These are phyloP conservation scores for Euglossa dilemma DNA, from an alignment of 1,140 invertebrate genomes.

Conservation along the genomic window DNA sequence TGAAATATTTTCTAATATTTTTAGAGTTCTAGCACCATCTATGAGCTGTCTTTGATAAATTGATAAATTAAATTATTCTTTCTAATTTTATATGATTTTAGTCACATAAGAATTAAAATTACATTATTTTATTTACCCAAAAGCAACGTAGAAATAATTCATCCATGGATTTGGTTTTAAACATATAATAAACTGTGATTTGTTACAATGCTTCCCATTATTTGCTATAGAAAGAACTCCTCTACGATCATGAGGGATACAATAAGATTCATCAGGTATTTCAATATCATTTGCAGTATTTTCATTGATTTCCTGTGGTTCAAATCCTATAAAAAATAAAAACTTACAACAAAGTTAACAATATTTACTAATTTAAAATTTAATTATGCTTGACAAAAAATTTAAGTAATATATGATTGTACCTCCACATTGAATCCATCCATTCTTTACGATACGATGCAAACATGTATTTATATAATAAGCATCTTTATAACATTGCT, in stretches of 20 bases:
- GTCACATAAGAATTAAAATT: background rate
- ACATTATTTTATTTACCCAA: conserved; percentile 83
- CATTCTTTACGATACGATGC: conserved; percentile 68
- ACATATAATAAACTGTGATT: conserved; percentile 91
- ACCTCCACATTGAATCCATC: conserved; percentile 67
- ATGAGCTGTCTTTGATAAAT: conserved; percentile 79
- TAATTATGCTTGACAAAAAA: background rate
- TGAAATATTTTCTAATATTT: conserved; percentile 80
- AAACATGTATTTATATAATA: conserved; percentile 57
- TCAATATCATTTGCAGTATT: background rate
- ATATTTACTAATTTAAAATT: background rate
- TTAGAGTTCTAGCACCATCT: conserved; percentile 82
- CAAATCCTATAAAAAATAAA: conserved; percentile 1
- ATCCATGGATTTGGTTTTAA: conserved; percentile 89
- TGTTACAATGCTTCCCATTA: conserved; percentile 87
- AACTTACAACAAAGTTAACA: background rate
- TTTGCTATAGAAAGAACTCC: conserved; percentile 87
- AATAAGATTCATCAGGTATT: conserved; percentile 64
- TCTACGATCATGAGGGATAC: conserved; percentile 65
- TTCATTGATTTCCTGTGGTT: background rate
- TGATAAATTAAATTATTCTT: conserved; percentile 32
- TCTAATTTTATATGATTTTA: background rate
- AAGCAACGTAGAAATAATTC: conserved; percentile 90
- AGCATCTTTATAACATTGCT: conserved; percentile 28
- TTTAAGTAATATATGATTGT: conserved; percentile 12